Conservation (phyloP, 2,888 invertebrate species). For the Cryptus viduatorius region DNA sequence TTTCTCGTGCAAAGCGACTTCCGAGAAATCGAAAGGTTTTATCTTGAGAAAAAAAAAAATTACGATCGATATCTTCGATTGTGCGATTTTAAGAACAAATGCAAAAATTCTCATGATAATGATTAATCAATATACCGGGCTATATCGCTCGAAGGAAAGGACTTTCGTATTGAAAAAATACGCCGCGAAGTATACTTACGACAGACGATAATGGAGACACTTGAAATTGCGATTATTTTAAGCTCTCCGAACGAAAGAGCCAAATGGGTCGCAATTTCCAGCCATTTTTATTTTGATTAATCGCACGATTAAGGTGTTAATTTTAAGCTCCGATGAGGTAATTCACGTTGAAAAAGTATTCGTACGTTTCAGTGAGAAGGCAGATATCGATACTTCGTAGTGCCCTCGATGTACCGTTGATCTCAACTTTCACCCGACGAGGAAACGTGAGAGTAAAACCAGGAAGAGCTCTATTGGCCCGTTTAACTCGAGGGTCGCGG, state of each 20-base stretch:
- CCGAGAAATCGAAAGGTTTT: conserved; percentile 2
- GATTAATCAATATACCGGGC: neutral
- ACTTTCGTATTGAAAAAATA: neutral
- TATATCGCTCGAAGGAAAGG: neutral
- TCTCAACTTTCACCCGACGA: neutral
- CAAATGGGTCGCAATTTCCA: too few relatives aligned
- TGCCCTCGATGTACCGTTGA: neutral
- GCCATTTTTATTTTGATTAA: neutral
- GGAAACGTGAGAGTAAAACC: conserved; percentile 5
- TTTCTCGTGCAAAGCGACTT: neutral
- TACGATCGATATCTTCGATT: neutral
- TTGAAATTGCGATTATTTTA: neutral
- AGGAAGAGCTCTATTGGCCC: neutral
- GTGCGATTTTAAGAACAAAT: neutral
- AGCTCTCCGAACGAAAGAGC: neutral
- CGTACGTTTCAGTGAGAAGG: neutral
- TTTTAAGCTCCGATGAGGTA: neutral
- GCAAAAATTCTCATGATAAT: neutral
- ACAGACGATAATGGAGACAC: neutral
- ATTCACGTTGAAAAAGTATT: neutral
- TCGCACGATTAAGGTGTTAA: neutral
- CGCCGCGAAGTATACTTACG: neutral
- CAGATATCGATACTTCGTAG: neutral
- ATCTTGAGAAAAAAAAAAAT: neutral
- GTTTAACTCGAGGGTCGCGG: conserved; percentile 7